Base-by-base conservation (phyloP, 2,888 invertebrate species). In the Lissonota sp. region DNA sequence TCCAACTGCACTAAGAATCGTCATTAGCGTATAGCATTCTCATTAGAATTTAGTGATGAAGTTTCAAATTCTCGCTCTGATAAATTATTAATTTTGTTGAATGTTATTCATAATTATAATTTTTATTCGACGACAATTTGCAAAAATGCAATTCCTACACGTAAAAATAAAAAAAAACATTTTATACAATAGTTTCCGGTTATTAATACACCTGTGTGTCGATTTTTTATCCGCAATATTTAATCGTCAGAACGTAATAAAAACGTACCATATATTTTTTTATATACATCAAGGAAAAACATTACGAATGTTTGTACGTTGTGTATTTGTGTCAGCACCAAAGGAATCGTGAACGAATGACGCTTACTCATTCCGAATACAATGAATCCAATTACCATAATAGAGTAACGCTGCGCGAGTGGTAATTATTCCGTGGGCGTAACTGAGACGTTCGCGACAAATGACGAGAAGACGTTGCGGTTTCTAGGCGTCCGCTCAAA, bases 371-470 rank as follows among this genome's bases (percentile, higher is more conserved):
- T 81, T 78, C 71, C 74, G 81, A 81, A 81, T 81, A 81, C 81
- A 81, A 81, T 81, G 81, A 81, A 81, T 78, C 73, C 81, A 81
- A 81, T 81, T 81, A 78, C 73, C 81, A 81, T 81, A 81, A 81
- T 81, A 74, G 71, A 81, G 81, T 78, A 81, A 78, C 81, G 78
- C 81, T 70, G 66, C 78, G 74, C 78, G 74, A 74, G 66, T 67
- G 72, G 81, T 81, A 81, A 81, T 81, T 78, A 81, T 81, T 81
- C 81, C 78, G 81, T 81, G 78, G 81, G 81, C 81, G 81, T 81
- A 81, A 78, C 81, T 78, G 26, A 26, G 63, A 71, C 70, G 78
- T 74, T 74, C 81, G 3, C 26, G 81, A 57, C 74, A 78, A 81
- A 75, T 42, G 74, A 67, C 66, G 60, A 70, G 78, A 69, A 64